Percentiles rank a stretch among this genome's conserved stretches.
phyloP scores from a whole-genome alignment of 2,888 invertebrate genomes.

The Himalopsyche japonica region DNA sequence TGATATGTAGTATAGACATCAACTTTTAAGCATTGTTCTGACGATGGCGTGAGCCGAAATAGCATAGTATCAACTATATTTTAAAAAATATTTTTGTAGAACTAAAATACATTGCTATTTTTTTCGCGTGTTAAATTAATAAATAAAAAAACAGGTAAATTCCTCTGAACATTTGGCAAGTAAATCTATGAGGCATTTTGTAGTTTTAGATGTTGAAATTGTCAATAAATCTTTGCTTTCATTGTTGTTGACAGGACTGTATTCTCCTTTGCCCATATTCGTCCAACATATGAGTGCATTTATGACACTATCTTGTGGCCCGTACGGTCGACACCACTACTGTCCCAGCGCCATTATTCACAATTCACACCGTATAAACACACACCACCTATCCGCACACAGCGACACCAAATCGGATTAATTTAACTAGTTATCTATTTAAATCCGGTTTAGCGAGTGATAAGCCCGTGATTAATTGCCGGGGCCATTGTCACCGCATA shows the following conservation, averaged over 20 bases:
- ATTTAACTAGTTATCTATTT: constrained; percentile 62
- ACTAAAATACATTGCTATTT: too few species aligned
- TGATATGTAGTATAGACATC: too few species aligned
- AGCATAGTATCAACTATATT: too few species aligned
- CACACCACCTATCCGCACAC: background rate
- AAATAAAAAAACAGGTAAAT: too few species aligned
- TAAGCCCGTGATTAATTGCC: constrained; percentile 62
- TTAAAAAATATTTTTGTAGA: too few species aligned
- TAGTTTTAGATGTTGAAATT: too few species aligned
- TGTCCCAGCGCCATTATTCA: constrained; percentile 7
- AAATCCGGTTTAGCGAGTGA: constrained; percentile 65
- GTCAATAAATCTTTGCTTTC: background rate
- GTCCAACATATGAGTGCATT: constrained; percentile 34
- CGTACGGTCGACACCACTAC: constrained; percentile 8
- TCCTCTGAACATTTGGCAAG: too few species aligned
- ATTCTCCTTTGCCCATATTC: constrained; percentile 11
- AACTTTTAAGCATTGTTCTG: too few species aligned
- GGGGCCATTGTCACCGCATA: constrained; percentile 36
- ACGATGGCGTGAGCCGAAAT: too few species aligned
- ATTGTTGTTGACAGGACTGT: constrained; percentile 4
- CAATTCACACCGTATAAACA: background rate
- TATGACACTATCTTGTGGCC: constrained; percentile 22
- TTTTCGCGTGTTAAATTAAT: too few species aligned
- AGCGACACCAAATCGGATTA: constrained; percentile 34
- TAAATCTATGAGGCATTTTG: too few species aligned